Conservation (phyloP, 1,140 invertebrate genomes). For the Macrobrachium nipponense region DNA sequence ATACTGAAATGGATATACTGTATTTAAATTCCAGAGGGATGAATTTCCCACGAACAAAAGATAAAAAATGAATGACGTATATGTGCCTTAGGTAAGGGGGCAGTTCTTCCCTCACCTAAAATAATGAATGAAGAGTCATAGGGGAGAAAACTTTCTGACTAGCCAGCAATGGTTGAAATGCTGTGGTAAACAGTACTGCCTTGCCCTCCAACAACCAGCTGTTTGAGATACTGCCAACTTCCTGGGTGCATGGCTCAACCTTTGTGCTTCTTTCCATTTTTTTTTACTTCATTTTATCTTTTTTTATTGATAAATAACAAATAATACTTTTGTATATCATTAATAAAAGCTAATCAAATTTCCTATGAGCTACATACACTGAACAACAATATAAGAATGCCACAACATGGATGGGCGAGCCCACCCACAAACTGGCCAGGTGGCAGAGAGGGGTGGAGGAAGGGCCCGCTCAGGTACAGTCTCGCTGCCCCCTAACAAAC, state of each 20-base stretch:
- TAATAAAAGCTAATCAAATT: constrained; percentile 63
- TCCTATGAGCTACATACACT: constrained; percentile 63
- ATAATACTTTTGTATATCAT: constrained; percentile 64
- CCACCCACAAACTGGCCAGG: constrained; percentile 59
- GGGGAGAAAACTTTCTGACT: constrained; percentile 28
- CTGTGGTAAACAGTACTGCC: constrained; percentile 49
- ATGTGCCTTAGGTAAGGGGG: constrained; percentile 14
- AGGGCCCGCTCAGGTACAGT: constrained; percentile 59
- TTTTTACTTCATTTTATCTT: constrained; percentile 59
- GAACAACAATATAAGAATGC: constrained; percentile 64
- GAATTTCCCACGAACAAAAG: background rate
- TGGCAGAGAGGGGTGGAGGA: constrained; percentile 61
- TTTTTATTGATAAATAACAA: constrained; percentile 61
- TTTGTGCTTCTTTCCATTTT: constrained; percentile 64
- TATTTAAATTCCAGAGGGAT: background rate
- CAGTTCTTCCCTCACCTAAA: constrained; percentile 27
- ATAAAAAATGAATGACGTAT: background rate
- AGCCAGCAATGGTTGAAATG: constrained; percentile 51
- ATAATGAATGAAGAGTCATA: constrained; percentile 37
- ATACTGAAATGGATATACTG: constrained; percentile 41
- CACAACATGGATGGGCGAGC: constrained; percentile 55
- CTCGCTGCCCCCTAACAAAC: constrained; percentile 39
- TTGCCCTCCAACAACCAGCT: constrained; percentile 60
- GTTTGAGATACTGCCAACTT: constrained; percentile 62
- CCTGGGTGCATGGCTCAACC: constrained; percentile 64